Conservation (phyloP, 2,888 invertebrate species). For the Schizaphis graminum region DNA sequence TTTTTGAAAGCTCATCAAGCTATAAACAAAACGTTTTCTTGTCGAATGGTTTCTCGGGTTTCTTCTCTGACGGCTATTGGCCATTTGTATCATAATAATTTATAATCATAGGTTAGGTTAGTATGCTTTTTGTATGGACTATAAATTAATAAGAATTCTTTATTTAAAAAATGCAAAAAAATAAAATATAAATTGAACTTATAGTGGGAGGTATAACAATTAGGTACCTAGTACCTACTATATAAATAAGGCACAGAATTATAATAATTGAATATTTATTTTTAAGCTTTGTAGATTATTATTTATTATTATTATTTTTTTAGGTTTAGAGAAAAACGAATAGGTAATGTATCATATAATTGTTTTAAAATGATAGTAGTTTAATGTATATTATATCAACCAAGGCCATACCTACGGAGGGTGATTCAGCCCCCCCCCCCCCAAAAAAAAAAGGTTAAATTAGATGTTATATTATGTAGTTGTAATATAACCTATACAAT, state of each 20-base stretch:
- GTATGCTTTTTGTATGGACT: neutral
- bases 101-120: neutral
- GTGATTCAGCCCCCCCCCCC: no score
- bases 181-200: neutral
- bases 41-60: neutral
- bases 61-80: neutral
- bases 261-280: no score
- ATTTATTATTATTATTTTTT: neutral
- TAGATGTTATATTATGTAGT: no score
- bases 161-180: neutral
- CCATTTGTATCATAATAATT: neutral
- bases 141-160: neutral
- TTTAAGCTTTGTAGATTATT: neutral
- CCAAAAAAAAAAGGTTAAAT: no score
- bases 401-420: neutral
- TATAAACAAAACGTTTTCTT: neutral
- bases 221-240: no score
- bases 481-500: no score
- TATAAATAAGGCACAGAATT: neutral
- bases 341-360: neutral
- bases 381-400: neutral
- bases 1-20: neutral
- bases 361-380: neutral
- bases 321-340: neutral
- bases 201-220: neutral